Conservation (phyloP, 2,113 vertebrate species). For the Manacus vitellinus region DNA sequence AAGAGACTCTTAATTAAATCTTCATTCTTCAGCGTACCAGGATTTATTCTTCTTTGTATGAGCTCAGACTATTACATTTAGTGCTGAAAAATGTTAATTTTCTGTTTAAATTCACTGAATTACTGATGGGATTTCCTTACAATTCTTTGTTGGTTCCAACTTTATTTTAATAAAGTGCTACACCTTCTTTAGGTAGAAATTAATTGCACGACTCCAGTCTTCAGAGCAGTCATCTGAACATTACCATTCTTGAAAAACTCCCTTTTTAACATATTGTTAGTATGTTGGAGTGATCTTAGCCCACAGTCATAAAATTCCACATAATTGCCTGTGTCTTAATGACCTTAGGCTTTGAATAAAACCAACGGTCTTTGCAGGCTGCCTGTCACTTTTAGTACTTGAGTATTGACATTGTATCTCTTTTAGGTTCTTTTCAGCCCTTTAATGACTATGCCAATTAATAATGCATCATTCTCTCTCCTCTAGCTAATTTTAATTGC, state of each 20-base stretch:
- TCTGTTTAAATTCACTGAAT: not conserved
- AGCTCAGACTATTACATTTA: not conserved
- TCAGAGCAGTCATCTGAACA: not conserved
- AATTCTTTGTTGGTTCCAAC: not conserved
- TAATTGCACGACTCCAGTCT: not conserved
- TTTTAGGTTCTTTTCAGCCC: constrained; percentile 69
- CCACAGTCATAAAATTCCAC: constrained; percentile 37
- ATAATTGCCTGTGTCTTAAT: constrained; percentile 48
- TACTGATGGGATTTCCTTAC: not conserved
- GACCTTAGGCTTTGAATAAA: constrained; percentile 64
- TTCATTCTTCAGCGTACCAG: not conserved
- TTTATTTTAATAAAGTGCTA: not conserved
- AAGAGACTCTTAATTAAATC: constrained; percentile 49
- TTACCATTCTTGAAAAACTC: not conserved
- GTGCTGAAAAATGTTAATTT: not conserved
- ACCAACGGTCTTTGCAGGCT: not conserved
- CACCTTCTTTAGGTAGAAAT: not conserved
- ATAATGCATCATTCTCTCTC: constrained; percentile 71
- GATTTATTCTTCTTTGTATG: not conserved
- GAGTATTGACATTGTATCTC: constrained; percentile 75
- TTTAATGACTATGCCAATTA: constrained; percentile 81
- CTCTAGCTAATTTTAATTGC: constrained; percentile 72
- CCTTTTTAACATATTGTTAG: not conserved
- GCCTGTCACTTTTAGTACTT: constrained; percentile 64
- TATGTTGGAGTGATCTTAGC: not conserved